Evolutionary conservation across 2,113 vertebrate genomes (phyloP).

Genomic region (Rhynchomys soricoides): DNA sequence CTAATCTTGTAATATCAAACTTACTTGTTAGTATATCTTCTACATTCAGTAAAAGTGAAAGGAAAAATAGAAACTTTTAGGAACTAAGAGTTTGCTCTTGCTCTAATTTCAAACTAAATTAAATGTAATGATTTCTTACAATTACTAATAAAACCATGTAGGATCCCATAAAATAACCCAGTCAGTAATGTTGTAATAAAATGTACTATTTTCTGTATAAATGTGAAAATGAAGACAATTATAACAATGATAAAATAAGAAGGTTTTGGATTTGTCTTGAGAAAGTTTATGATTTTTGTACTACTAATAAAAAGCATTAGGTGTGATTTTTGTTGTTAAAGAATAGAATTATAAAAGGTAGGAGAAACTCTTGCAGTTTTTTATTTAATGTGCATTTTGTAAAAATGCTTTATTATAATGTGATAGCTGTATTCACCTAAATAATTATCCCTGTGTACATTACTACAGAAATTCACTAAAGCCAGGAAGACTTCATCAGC

Average conservation of each 20-base stretch:
- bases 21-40: background rate
- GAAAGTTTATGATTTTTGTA: background rate
- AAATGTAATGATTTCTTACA: background rate
- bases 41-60: background rate
- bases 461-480: conserved; percentile 26
- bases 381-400: conserved; percentile 31
- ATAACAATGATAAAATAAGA: background rate
- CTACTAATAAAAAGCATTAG: background rate
- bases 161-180: background rate
- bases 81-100: background rate
- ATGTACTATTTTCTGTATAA: background rate
- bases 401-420: conserved; percentile 60
- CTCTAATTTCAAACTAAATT: background rate
- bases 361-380: background rate
- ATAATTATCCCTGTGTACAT: conserved; percentile 16
- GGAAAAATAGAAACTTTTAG: background rate
- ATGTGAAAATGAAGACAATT: background rate
- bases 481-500: conserved; percentile 35
- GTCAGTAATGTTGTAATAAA: background rate
- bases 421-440: background rate
- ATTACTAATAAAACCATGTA: background rate
- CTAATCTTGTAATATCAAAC: background rate
- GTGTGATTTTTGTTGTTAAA: background rate
- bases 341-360: background rate
- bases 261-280: background rate